Evolutionary conservation across 2,797 vertebrate genomes (phyloP).

Genomic region (Anguilla obscura): DNA sequence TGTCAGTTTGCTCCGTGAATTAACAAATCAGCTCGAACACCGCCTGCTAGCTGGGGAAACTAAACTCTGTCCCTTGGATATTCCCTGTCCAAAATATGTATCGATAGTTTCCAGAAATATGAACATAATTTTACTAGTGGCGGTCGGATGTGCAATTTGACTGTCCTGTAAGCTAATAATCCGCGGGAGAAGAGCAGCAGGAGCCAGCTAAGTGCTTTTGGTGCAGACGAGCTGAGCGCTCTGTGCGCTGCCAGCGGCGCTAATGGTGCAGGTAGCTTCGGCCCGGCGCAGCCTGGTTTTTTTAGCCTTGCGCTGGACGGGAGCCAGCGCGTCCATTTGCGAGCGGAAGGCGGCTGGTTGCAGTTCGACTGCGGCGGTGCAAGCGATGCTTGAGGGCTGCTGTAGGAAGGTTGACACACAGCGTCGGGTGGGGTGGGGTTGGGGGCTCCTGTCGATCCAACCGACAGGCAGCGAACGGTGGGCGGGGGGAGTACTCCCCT

Average conservation of each 20-base stretch:
- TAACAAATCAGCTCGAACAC: not conserved
- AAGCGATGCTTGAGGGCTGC: constrained; percentile 31
- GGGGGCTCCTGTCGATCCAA: constrained; percentile 60
- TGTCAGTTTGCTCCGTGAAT: not conserved
- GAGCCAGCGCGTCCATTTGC: constrained; percentile 62
- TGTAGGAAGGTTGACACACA: not conserved
- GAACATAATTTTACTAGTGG: not conserved
- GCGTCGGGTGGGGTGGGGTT: constrained; percentile 34
- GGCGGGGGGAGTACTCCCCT: constrained; percentile 33
- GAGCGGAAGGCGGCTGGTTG: constrained; percentile 40
- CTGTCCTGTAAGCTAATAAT: not conserved
- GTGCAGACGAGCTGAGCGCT: not conserved
- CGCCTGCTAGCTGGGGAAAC: not conserved
- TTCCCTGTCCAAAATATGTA: not conserved
- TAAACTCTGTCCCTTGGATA: not conserved
- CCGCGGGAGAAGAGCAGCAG: not conserved
- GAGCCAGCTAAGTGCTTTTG: not conserved
- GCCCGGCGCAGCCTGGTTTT: constrained; percentile 8
- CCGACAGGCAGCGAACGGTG: constrained; percentile 48
- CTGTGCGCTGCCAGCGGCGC: not conserved
- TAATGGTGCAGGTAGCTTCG: constrained; percentile 23
- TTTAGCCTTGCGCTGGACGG: constrained; percentile 42
- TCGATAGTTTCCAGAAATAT: not conserved
- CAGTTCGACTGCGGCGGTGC: constrained; percentile 34
- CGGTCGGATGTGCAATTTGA: not conserved